A percentile compares a stretch with the other conserved stretches of the same genome.
phyloP scores from a whole-genome alignment of 2,888 invertebrate genomes.

The Polietes domitor region DNA sequence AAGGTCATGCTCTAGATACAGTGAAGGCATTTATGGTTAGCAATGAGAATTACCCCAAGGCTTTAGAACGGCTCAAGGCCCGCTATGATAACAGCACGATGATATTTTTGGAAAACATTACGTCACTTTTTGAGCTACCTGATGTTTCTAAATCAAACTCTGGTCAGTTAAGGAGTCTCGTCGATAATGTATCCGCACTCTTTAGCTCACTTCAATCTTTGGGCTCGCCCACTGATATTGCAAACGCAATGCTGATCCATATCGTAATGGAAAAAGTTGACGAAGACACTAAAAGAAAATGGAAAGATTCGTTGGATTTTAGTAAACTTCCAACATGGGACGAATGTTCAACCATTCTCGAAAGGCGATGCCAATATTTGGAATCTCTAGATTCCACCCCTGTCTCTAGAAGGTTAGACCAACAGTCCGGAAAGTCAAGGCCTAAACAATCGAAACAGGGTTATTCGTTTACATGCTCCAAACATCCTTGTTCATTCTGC shows the following conservation, averaged over 20 bases:
- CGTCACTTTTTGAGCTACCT: constrained; percentile 39
- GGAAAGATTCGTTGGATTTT: constrained; percentile 58
- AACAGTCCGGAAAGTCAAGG: constrained; percentile 39
- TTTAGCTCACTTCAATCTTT: constrained; percentile 41
- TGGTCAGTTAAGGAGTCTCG: constrained; percentile 32
- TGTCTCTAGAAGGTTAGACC: constrained; percentile 54
- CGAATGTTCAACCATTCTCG: constrained; percentile 44
- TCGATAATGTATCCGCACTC: constrained; percentile 49
- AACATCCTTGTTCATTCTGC: constrained; percentile 10
- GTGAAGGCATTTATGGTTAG: constrained; percentile 44
- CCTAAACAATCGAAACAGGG: constrained; percentile 48
- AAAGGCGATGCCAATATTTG: constrained; percentile 45
- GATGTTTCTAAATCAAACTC: constrained; percentile 8
- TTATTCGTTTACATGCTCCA: constrained; percentile 9
- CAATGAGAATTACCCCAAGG: constrained; percentile 53
- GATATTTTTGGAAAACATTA: constrained; percentile 50
- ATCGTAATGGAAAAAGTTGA: constrained; percentile 47
- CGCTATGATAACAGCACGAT: constrained; percentile 47
- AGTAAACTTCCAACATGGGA: constrained; percentile 50
- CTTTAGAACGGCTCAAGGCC: constrained; percentile 45
- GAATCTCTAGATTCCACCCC: constrained; percentile 49
- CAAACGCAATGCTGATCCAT: constrained; percentile 44
- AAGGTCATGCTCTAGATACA: constrained; percentile 44
- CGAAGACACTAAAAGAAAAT: constrained; percentile 42
- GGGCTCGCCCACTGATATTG: constrained; percentile 46